Evolutionary conservation across 2,113 vertebrate genomes (phyloP), one percentile per base, ranked within the genome.

Genomic region (Procavia capensis): DNA sequence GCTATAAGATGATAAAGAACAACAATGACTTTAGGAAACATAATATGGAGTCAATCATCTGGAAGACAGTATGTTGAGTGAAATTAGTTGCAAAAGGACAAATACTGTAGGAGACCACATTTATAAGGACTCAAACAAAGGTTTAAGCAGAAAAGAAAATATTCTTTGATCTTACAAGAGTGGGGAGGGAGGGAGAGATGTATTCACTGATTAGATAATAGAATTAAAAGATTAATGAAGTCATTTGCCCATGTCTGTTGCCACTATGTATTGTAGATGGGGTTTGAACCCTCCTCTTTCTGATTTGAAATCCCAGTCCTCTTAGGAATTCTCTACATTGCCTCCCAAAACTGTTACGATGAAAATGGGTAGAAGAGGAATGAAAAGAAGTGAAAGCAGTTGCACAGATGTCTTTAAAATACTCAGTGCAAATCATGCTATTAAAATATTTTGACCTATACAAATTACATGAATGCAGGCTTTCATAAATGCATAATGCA

Each of bases 361-460:
- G 82, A 50, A 85, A 43, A 45, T 34, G 25, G 11, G 14, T n/a
- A 16, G 50, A 13, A 50, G 54, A 75, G 50, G 34, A 79, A 68
- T 9, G 25, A 41, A 36, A 10, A n/a, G 76, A 91, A 63, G 34
- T 57, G 24, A 83, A 84, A 92, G 45, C 19, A 79, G 57, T 86
- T 27, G 22, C 22, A 59, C 3, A 10, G 4, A 4, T 47, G 10
- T 64, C 29, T 50, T 92, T 70, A 36, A 89, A 93, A 54, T 25
- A 2, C 0, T 16, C 43, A 29, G 17, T 27, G 47, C 57, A 34
- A 39, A 27, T 80, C 57, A 13, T 75, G 8, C 24, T 24, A 47
- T 81, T 86, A 90, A 95, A 86, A 54, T 78, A 61, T 57, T 94
- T 83, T 85, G 9, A 43, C 70, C 29, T 80, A 17, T 36, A 24